Base-by-base conservation (phyloP, 2,113 vertebrate genomes). In the Channa maculata region DNA sequence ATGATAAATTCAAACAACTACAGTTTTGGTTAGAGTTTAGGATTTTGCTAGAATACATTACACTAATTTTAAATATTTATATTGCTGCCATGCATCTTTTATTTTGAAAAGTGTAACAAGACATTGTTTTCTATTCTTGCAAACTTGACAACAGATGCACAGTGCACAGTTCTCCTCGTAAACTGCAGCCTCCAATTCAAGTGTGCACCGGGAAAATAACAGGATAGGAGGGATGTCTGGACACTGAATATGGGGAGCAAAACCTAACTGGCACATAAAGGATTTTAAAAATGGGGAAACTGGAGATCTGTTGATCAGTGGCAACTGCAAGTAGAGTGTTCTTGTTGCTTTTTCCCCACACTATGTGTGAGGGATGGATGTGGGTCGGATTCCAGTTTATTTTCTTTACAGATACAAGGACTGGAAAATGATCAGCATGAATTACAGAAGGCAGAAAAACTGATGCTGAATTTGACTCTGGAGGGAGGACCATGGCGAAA, bases 401-500 rank as follows among this genome's bases (percentile, higher is more conserved):
- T 75, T 86, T 86, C 51, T 37, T 43, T 83, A 80, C 54, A 64
- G 88, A 88, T 86, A 94, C 88, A 46, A 92, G 90, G 86, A 88
- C 77, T 77, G 76, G 78, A 88, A 86, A 86, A 62, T 78, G 87
- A 86, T 77, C 84, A 80, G 91, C 79, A 92, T 94, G 94, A 92
- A 91, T 75, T 89, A 85, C 86, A 54, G 51, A 84, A 62, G 85
- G 53, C 58, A 76, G 77, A 52, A 62, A 86, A 84, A 93, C 91
- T 92, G 77, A 91, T 93, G 82, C 93, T 85, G 73, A 86, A 77
- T 55, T 86, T 14, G 84, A 82, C 86, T 89, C 90, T 65, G 80
- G 89, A 90, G 89, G 88, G 90, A 85, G 89, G 86, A 94, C 91
- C 81, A 91, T 94, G 93, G 93, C 92, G 77, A 83, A 91, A 87